phyloP scores from a whole-genome alignment of 2,113 vertebrate species.

The Chauna torquata region DNA sequence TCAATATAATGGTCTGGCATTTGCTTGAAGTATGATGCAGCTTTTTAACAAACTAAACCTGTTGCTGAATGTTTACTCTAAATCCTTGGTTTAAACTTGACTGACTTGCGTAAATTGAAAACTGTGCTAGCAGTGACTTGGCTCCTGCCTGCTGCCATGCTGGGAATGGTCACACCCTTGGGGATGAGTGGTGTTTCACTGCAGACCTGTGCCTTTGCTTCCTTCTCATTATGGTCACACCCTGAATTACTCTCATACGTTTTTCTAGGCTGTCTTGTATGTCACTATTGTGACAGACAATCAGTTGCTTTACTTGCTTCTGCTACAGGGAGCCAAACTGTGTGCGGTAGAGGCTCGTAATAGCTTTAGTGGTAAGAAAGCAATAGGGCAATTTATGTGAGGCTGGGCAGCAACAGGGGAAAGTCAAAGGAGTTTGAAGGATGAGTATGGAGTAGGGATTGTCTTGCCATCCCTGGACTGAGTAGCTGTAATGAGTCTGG shows the following conservation, averaged over 20 bases:
- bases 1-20: background rate
- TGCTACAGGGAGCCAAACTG: background rate
- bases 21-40: background rate
- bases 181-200: background rate
- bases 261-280: background rate
- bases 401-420: background rate
- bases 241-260: background rate
- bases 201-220: background rate
- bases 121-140: background rate
- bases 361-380: background rate
- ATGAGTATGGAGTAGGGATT: background rate
- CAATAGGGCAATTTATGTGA: background rate
- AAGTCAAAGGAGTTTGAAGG: background rate
- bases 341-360: background rate
- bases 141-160: background rate
- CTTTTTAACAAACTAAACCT: background rate
- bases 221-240: background rate
- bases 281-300: background rate
- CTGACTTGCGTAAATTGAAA: background rate
- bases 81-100: background rate
- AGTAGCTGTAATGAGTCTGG: background rate
- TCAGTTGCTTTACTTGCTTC: background rate
- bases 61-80: background rate
- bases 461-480: background rate
- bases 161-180: background rate